Conservation (phyloP, 2,888 invertebrate genomes). For the Dasypogon diadema region DNA sequence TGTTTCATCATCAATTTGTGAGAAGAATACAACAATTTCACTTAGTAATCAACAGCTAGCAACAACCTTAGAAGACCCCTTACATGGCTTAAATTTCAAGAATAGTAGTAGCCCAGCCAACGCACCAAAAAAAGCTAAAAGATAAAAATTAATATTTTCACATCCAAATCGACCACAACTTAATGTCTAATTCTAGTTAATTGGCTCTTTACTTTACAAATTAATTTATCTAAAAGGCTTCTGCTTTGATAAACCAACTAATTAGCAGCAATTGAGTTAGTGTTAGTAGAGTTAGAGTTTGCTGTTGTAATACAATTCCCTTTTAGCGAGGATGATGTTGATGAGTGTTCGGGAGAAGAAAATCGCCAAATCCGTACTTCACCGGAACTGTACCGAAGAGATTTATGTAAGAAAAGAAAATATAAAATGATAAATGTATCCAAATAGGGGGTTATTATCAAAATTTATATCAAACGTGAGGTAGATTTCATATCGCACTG, state of each 20-base stretch:
- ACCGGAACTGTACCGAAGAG: constrained; percentile 57
- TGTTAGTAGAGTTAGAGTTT: constrained; percentile 45
- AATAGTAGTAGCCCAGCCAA: constrained; percentile 6
- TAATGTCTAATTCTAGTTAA: constrained; percentile 23
- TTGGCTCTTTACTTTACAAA: constrained; percentile 14
- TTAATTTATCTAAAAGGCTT: constrained; percentile 16
- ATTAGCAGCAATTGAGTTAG: constrained; percentile 28
- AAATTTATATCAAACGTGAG: neutral
- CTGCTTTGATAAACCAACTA: neutral
- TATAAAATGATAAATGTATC: constrained; percentile 30
- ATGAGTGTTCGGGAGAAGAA: constrained; percentile 60
- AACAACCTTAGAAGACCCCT: neutral
- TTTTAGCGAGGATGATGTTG: constrained; percentile 54
- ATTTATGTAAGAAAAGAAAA: constrained; percentile 28
- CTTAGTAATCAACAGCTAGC: neutral
- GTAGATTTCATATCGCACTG: neutral
- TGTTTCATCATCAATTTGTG: neutral
- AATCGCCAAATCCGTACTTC: constrained; percentile 63
- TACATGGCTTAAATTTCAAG: neutral
- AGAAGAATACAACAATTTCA: neutral
- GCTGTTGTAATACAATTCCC: constrained; percentile 35
- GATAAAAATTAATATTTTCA: neutral
- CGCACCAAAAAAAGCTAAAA: constrained; percentile 31
- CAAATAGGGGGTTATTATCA: constrained; percentile 7
- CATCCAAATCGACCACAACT: neutral